phyloP scores from a whole-genome alignment of 2,113 vertebrate genomes.

The Podarcis raffonei region DNA sequence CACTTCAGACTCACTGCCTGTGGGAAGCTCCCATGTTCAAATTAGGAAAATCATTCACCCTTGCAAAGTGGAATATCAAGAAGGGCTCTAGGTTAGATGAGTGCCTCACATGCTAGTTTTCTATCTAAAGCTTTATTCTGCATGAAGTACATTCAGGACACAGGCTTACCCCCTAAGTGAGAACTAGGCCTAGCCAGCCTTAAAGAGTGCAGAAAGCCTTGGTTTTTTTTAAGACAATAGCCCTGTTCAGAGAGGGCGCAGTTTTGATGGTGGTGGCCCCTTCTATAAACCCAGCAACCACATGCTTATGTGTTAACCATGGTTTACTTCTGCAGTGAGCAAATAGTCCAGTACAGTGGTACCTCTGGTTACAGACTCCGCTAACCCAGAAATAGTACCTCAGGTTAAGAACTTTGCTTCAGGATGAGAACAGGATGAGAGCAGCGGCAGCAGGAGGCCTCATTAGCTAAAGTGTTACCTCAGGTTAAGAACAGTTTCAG shows the following conservation, averaged over 20 bases:
- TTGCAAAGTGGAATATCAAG: neutral
- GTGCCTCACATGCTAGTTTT: neutral
- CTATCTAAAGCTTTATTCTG: neutral
- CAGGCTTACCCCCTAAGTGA: neutral
- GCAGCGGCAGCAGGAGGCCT: no score
- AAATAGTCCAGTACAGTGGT: neutral
- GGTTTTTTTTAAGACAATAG: neutral
- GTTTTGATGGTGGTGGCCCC: neutral
- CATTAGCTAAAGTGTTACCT: no score
- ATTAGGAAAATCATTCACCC: neutral
- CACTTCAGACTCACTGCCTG: neutral
- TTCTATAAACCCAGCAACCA: neutral
- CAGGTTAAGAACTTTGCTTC: no score
- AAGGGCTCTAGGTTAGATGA: neutral
- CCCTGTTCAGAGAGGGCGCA: neutral
- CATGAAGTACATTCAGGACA: neutral
- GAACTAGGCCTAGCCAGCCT: neutral
- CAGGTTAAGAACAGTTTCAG: no score
- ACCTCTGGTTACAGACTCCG: no score
- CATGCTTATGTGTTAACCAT: neutral
- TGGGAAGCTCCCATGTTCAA: neutral
- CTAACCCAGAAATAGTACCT: no score
- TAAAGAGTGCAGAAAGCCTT: neutral
- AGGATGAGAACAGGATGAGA: no score
- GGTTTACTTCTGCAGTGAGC: neutral